Conservation (phyloP, 2,888 invertebrate species). For the Criorhina ranunculi region DNA sequence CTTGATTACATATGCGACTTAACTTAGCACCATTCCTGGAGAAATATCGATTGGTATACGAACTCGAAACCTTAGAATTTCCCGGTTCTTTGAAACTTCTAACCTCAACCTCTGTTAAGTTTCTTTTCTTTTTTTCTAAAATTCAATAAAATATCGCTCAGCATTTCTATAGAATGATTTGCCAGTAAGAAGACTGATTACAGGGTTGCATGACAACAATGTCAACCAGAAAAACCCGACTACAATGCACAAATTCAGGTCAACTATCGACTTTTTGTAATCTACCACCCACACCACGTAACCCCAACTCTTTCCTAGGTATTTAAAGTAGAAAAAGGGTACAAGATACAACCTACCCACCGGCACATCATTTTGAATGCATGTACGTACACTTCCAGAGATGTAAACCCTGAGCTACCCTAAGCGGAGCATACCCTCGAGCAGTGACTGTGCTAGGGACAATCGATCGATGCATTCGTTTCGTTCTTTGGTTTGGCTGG, state of each 20-base stretch:
- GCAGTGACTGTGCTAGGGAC: constrained; percentile 17
- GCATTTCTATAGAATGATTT: constrained; percentile 57
- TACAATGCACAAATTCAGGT: constrained; percentile 58
- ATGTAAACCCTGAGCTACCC: constrained; percentile 52
- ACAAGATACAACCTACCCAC: constrained; percentile 25
- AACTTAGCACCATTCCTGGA: neutral
- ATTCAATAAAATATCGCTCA: constrained; percentile 18
- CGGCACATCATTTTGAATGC: constrained; percentile 38
- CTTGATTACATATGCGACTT: constrained; percentile 51
- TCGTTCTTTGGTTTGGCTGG: constrained; percentile 20
- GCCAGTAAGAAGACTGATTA: constrained; percentile 62
- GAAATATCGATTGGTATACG: constrained; percentile 44
- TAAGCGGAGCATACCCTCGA: constrained; percentile 15
- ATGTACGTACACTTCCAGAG: constrained; percentile 50
- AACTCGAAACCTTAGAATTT: constrained; percentile 35
- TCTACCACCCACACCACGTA: neutral
- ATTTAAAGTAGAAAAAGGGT: constrained; percentile 8
- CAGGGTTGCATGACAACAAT: constrained; percentile 66
- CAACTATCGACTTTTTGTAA: constrained; percentile 67
- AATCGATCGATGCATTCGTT: constrained; percentile 68
- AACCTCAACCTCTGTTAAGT: constrained; percentile 64
- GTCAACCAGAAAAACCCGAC: constrained; percentile 25
- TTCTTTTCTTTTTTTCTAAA: constrained; percentile 11
- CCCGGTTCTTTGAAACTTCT: constrained; percentile 43
- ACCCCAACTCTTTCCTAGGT: neutral